phyloP scores from a whole-genome alignment of 2,113 vertebrate species.

The Thunnus maccoyii region DNA sequence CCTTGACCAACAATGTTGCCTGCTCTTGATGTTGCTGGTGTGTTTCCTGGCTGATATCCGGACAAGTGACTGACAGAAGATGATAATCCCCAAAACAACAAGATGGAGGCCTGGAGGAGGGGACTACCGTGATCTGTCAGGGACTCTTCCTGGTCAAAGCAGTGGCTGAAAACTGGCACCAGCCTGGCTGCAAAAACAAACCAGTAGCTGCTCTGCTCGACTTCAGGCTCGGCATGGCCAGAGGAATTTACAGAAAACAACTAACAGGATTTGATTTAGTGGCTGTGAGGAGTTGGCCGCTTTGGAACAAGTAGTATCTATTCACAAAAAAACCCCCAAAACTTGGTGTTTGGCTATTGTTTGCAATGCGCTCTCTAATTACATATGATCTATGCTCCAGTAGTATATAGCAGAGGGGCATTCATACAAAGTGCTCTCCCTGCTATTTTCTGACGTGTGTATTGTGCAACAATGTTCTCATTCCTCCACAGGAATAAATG shows the following conservation, averaged over 20 bases:
- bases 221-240: constrained; percentile 15
- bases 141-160: constrained; percentile 72
- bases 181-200: constrained; percentile 47
- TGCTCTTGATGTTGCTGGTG: constrained; percentile 47
- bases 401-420: not conserved
- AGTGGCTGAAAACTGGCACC: constrained; percentile 62
- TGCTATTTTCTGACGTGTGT: not conserved
- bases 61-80: constrained; percentile 80
- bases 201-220: constrained; percentile 41
- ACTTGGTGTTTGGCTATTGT: not conserved
- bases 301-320: constrained; percentile 6
- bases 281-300: constrained; percentile 28
- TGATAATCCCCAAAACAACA: constrained; percentile 68
- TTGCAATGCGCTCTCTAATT: constrained; percentile 1
- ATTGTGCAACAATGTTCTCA: not conserved
- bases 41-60: constrained; percentile 56
- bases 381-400: not conserved
- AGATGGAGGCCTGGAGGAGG: constrained; percentile 39
- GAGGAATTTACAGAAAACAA: constrained; percentile 73
- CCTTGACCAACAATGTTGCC: constrained; percentile 43
- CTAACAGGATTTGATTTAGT: not conserved
- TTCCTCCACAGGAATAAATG: constrained; percentile 22
- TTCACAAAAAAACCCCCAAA: not conserved
- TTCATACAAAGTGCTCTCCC: not conserved
- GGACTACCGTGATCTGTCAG: constrained; percentile 76